Base-by-base conservation (phyloP, 1,140 invertebrate species). In the Drosophila tsacasi region DNA sequence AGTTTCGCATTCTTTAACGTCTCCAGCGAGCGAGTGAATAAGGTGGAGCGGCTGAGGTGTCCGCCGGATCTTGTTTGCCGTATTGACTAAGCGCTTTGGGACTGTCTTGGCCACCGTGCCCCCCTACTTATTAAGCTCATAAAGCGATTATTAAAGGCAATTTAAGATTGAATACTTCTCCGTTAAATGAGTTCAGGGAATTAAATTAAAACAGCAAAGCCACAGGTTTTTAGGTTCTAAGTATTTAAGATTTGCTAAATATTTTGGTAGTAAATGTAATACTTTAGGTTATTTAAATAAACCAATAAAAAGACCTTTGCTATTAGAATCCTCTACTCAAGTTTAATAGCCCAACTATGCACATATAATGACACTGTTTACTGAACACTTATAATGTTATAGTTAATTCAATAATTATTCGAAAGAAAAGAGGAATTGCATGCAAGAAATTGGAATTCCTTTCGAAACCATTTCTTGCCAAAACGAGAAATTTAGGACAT, bases 1-100 rank as follows among this genome's bases (percentile, higher is more conserved):
- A 49, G 64, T 61, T 76, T 67, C 57, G 55, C 52, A 66, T 64
- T 49, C 32, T 58, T 62, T 23, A 57, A 40, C 30, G 63, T 71
- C 44, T 54, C 63, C 49, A 12, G 4, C 32, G 52, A 17, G 32
- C 52, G 32, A 55, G 9, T 42, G 7, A 32, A 8, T 25, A 32
- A 68, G 63, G 37, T 52, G 47, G 63, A 37, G 65, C 46, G 25
- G 46, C 19, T 23, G 35, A 21, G 64, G 40, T 37, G 30, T 44
- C 54, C 21, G 13, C 13, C n/a, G 21, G 21, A 50, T 39, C 44
- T 39, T n/a, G 63, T 68, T 46, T 55, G 39, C 17, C n/a, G 32
- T 69, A 42, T 46, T 55, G 39, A 68, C 63, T 37, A 68, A 68
- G 64, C 47, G 47, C 30, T 37, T 54, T 46, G 19, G 15, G 39